Conservation (phyloP, 1,140 invertebrate species). For the Euglossa dilemma region DNA sequence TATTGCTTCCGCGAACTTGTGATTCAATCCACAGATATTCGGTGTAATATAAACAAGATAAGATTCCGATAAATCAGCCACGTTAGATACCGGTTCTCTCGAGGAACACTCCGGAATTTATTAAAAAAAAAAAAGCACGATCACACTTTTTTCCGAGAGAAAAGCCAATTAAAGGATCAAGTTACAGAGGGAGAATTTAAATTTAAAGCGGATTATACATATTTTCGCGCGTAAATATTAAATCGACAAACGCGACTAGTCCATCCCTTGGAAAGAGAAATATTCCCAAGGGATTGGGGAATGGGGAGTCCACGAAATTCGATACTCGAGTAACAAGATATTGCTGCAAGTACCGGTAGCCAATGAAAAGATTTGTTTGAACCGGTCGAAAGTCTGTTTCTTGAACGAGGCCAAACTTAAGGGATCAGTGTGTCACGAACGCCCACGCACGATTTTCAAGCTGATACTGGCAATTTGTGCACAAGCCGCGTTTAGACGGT, state of each 20-base stretch:
- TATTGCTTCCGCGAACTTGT: background rate
- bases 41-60: background rate
- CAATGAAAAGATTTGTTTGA: constrained; percentile 5
- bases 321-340: constrained; percentile 6
- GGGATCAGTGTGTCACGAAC: constrained; percentile 51
- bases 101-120: no score
- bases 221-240: no score
- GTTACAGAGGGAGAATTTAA: no score
- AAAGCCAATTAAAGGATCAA: no score
- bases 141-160: no score
- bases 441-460: constrained; percentile 34
- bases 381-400: constrained; percentile 28
- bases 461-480: constrained; percentile 14
- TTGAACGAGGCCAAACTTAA: constrained; percentile 39
- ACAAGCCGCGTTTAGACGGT: constrained; percentile 27
- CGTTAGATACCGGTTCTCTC: background rate
- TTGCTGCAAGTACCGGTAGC: background rate
- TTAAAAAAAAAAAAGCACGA: background rate
- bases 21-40: background rate
- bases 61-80: background rate
- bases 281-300: background rate
- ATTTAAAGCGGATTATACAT: no score
- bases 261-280: background rate
- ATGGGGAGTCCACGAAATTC: constrained; percentile 10
- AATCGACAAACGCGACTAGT: background rate